phyloP scores from a whole-genome alignment of 2,113 vertebrate species.

The Cygnus buccinator region DNA sequence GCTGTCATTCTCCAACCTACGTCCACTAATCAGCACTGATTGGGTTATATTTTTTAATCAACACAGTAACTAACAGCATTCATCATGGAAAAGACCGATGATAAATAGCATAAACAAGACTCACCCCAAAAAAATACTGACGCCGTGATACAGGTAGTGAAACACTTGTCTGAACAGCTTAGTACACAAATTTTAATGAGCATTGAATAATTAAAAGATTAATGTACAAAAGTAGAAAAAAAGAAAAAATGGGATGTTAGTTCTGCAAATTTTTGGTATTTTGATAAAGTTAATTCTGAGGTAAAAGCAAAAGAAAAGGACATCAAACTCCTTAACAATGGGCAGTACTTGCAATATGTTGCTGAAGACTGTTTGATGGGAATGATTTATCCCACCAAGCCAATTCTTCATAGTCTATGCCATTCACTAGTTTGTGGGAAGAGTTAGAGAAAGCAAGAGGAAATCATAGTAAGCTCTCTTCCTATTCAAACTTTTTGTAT shows the following conservation, averaged over 20 bases:
- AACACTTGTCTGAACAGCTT: not conserved
- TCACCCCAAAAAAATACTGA: not conserved
- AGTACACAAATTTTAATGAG: not conserved
- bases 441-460: not conserved
- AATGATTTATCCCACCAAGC: not conserved
- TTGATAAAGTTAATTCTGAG: not conserved
- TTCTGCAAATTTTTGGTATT: not conserved
- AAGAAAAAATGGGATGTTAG: rapidly evolving
- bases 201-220: not conserved
- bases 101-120: not conserved
- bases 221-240: not conserved
- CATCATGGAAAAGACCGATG: not conserved
- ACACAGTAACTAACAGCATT: not conserved
- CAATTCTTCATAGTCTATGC: not conserved
- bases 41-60: not conserved
- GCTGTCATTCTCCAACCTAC: not conserved
- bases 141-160: not conserved
- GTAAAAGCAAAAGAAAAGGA: not conserved
- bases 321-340: not conserved
- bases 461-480: not conserved
- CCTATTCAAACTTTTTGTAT: not conserved
- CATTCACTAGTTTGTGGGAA: not conserved
- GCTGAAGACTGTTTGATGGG: not conserved
- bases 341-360: not conserved
- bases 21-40: not conserved